Evolutionary conservation across 92 coral and sea anemone genomes (phyloP), one percentile per base, ranked within the genome.

Genomic region (Actinernus sp.): DNA sequence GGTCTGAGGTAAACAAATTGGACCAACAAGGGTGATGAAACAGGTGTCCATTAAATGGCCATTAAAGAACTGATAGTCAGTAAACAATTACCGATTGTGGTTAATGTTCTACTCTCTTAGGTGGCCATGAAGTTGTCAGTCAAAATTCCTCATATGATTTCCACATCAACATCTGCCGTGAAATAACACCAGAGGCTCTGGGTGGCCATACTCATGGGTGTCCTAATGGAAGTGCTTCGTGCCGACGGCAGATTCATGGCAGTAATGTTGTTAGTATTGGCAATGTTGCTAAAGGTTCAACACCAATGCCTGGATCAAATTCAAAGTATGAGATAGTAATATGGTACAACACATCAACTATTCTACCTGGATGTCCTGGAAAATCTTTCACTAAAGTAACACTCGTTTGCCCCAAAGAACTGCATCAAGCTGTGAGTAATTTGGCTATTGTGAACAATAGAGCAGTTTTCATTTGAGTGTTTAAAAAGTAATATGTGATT

Each of bases 81-180:
- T n/a, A n/a, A n/a, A n/a, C n/a, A n/a, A n/a, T n/a, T n/a, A n/a
- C n/a, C n/a, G n/a, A n/a, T n/a, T n/a, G n/a, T n/a, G n/a, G n/a
- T 22, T 33, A 23, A 12, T 22, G 29, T 63, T 31, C 12, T 8
- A 43, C 39, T 31, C 8, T 60, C 14, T n/a, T 41, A 93, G 98
- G 97, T 71, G 97, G 98, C 4, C 77, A 94, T 57, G 77, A 76
- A 64, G 98, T 94, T 32, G 83, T 95, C 19, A 71, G 88, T 60
- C 58, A 78, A 27, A 63, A 57, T 19, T 37, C 29, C 31, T 52
- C 55, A 3, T 81, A 81, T 63, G 92, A 80, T 24, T 88, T 87
- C 60, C 77, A 55, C 61, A 94, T 94, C 62, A 94, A 94, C 27
- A 90, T 94, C 39, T 94, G 98, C 56, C 76, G 97, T 25, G 97